These are phyloP conservation scores for Neodiprion lecontei DNA, from an alignment of 1,140 invertebrate species.

Conservation along the genomic window DNA sequence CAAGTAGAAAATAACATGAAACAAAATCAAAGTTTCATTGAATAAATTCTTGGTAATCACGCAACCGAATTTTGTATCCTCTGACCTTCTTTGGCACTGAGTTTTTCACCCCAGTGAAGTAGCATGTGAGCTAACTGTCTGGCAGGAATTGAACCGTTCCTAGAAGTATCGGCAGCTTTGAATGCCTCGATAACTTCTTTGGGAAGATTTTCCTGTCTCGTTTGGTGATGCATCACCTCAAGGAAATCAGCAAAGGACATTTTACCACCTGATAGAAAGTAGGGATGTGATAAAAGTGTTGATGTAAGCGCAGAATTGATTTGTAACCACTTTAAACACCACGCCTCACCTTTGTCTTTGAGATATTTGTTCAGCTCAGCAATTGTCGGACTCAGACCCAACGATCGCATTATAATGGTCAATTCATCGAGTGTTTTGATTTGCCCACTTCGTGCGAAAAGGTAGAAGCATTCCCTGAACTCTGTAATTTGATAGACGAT, in stretches of 20 bases:
- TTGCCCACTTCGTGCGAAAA: constrained; percentile 87
- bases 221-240: constrained; percentile 94
- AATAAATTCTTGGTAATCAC: background rate
- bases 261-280: constrained; percentile 72
- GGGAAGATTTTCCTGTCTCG: constrained; percentile 83
- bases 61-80: constrained; percentile 21
- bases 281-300: constrained; percentile 23
- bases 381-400: constrained; percentile 92
- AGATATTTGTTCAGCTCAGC: constrained; percentile 87
- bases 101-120: constrained; percentile 89
- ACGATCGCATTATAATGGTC: constrained; percentile 91
- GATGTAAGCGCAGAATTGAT: background rate
- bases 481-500: constrained; percentile 65
- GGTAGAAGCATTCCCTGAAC: constrained; percentile 93
- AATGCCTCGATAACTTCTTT: constrained; percentile 91
- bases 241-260: constrained; percentile 96
- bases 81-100: constrained; percentile 87
- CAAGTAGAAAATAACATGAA: constrained; percentile 44
- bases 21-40: constrained; percentile 23
- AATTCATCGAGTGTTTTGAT: constrained; percentile 89
- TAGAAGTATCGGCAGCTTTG: constrained; percentile 78
- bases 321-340: background rate
- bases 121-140: constrained; percentile 87
- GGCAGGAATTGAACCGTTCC: constrained; percentile 80
- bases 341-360: constrained; percentile 74